Percentiles rank a stretch among this genome's conserved stretches.
Evolutionary conservation across 2,113 vertebrate genomes (phyloP).

Genomic region (Hypanus sabinus): DNA sequence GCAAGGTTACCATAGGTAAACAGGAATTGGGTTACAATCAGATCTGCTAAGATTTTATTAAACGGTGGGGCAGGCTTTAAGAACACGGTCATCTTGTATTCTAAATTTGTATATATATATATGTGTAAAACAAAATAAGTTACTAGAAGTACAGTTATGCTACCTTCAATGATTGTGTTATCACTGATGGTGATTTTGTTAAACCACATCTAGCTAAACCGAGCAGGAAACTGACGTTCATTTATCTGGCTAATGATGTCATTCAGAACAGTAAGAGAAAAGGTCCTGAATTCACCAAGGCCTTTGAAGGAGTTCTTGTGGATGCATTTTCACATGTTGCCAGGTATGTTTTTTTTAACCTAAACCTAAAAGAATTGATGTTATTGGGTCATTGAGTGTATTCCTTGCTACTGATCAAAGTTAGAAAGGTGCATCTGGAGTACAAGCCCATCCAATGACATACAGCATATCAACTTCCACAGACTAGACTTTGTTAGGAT

Average conservation of each 20-base stretch:
- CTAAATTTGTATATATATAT: no score
- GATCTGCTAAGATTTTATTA: no score
- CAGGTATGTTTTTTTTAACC: slow-evolving; percentile 59
- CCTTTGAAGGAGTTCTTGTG: slow-evolving; percentile 88
- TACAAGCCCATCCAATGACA: background rate
- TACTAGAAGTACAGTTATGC: background rate
- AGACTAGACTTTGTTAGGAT: background rate
- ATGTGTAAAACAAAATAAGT: background rate
- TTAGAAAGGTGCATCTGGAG: background rate
- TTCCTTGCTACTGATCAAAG: no score
- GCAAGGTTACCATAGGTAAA: no score
- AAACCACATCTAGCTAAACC: slow-evolving; percentile 68
- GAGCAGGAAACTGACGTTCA: slow-evolving; percentile 87
- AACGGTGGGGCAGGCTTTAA: no score
- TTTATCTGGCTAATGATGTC: slow-evolving; percentile 94
- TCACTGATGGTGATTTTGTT: background rate
- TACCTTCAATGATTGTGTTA: background rate
- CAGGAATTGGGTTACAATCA: no score
- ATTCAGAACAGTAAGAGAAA: slow-evolving; percentile 99
- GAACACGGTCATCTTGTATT: no score
- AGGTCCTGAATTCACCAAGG: slow-evolving; percentile 91
- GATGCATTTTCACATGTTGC: slow-evolving; percentile 96
- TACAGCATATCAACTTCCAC: no score
- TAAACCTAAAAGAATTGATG: no score
- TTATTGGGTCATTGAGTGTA: no score